Base-by-base conservation (phyloP, 2,888 invertebrate species). In the Eledona agricola region DNA sequence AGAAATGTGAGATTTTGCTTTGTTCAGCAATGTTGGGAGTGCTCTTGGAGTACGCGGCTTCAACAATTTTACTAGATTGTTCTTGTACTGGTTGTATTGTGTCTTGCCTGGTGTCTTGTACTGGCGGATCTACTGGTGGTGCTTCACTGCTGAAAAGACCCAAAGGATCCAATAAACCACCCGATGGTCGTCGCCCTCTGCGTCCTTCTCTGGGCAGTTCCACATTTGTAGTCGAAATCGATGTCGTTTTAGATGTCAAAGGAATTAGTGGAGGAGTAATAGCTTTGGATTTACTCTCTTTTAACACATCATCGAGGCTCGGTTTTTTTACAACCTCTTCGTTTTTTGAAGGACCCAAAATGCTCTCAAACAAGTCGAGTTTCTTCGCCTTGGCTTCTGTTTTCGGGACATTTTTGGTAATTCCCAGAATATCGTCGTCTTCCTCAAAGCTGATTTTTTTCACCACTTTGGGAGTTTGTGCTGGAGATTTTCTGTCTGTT, bases 121-220 rank as follows among this genome's bases (percentile, higher is more conserved):
- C 9, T 2, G 28, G 6, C 15, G n/a, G 2, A 17, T 26, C 23
- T 5, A 25, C 32, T 32, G 10, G 10, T 34, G 32, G 52, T 51
- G 51, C 71, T 66, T 55, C 68, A 26, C 15, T 65, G 13, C 35
- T 69, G 19, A 80, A 70, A 3, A 78, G 75, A 11, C 83, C 83
- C 47, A 84, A 72, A 55, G 83, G 81, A 68, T 83, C 83, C 37
- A 81, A 78, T 31, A 82, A 66, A 55, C 78, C 71, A n/a, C 65
- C 59, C 3, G 64, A 64, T 9, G 62, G 53, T 51, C 66, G 59
- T 19, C 72, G 62, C 17, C 68, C 61, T 47, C 74, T 64, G 46
- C 75, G 62, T 15, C 69, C 64, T 58, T 68, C 72, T 57, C 67
- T 58, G n/a, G 69, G 55, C 16, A 46, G 51, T 13, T 51, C 40